Evolutionary conservation across 1,140 invertebrate species (phyloP).

Genomic region (Carposina sasakii): DNA sequence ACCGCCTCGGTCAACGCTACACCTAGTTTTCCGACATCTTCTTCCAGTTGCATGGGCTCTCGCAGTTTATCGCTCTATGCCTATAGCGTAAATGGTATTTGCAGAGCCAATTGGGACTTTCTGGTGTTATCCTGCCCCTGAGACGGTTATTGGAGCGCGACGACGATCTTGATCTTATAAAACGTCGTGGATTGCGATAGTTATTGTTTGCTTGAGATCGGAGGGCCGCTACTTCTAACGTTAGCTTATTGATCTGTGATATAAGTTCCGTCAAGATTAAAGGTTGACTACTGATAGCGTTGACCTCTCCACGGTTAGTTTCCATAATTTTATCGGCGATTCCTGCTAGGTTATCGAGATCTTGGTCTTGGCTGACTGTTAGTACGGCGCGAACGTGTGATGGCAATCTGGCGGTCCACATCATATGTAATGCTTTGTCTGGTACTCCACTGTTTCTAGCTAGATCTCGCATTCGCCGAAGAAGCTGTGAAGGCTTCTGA

Average conservation of each 20-base stretch:
- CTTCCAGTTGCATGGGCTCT: not conserved
- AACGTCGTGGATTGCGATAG: too few relatives aligned
- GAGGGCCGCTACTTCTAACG: too few relatives aligned
- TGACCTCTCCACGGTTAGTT: not conserved
- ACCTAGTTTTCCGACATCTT: not conserved
- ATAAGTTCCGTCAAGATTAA: not conserved
- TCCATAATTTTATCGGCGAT: not conserved
- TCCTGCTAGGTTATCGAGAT: not conserved
- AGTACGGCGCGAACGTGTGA: not conserved
- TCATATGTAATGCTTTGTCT: not conserved
- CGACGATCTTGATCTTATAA: not conserved
- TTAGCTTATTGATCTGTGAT: not conserved
- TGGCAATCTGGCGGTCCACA: not conserved
- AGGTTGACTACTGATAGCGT: not conserved
- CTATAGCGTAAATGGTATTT: not conserved
- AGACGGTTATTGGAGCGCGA: too few relatives aligned
- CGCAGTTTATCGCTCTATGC: not conserved
- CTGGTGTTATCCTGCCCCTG: not conserved
- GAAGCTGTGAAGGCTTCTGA: slow-evolving; percentile 25
- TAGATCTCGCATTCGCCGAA: slow-evolving; percentile 20
- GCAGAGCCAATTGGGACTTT: not conserved
- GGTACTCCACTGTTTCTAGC: not conserved
- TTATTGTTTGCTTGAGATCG: too few relatives aligned
- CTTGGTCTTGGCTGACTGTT: not conserved
- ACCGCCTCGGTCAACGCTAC: not conserved